Percentiles rank a stretch among this genome's conserved stretches.
Evolutionary conservation across 30 jellyfish, hydroid and myxozoan species (phyloP).

Genomic region (Phacellophora camtschatica): DNA sequence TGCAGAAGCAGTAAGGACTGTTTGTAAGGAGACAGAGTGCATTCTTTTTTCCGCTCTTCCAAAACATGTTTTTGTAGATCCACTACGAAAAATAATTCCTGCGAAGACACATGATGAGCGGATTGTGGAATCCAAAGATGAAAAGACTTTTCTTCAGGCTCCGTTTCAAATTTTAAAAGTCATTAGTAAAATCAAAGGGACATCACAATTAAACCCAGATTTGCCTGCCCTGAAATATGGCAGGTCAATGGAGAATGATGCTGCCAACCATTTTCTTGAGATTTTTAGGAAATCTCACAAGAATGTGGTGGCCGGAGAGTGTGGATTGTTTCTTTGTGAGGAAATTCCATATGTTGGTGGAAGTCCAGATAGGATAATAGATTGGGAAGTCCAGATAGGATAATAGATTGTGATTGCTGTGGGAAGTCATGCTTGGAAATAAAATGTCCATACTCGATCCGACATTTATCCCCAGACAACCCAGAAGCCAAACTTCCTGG

Average conservation of each 20-base stretch:
- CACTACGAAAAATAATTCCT: neutral
- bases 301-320: neutral
- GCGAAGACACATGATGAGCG: neutral
- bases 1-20: neutral
- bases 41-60: conserved; percentile 38
- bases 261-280: neutral
- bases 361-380: neutral
- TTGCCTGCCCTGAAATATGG: conserved; percentile 68
- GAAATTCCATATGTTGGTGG: conserved; percentile 31
- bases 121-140: neutral
- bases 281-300: neutral
- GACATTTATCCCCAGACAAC: neutral
- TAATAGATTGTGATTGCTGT: conserved; percentile 13
- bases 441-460: conserved; percentile 17
- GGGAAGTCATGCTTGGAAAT: conserved; percentile 19
- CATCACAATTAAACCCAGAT: conserved; percentile 45
- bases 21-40: conserved; percentile 14
- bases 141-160: neutral
- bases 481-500: neutral
- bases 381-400: conserved; percentile 18
- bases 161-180: neutral
- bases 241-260: conserved; percentile 37
- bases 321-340: conserved; percentile 28
- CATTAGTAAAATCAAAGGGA: conserved; percentile 16
- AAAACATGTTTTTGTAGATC: neutral